These are phyloP conservation scores for Akabosia matsudoensis DNA, from an alignment of 1,140 invertebrate species.

Conservation along the genomic window DNA sequence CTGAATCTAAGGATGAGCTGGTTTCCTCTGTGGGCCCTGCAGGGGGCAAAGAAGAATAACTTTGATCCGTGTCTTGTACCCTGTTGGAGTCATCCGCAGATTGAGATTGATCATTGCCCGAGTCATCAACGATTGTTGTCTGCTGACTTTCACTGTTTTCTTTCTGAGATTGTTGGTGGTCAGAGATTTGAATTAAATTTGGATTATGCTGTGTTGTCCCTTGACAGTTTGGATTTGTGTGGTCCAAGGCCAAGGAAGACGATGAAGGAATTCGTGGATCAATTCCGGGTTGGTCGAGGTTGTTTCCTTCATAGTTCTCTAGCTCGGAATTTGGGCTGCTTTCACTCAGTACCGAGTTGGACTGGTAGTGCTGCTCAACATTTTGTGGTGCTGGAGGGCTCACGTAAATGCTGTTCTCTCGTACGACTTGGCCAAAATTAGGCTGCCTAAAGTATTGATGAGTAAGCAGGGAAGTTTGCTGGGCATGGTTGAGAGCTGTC, in stretches of 20 bases:
- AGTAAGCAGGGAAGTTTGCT: conserved; percentile 43
- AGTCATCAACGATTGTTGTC: too few species aligned
- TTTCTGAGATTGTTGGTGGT: conserved; percentile 16
- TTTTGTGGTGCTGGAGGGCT: conserved; percentile 25
- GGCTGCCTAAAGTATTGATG: conserved; percentile 38
- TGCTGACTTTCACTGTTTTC: conserved; percentile 2
- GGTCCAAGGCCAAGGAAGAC: neutral
- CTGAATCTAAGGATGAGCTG: neutral
- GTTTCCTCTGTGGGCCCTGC: too few species aligned
- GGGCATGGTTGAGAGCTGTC: conserved; percentile 44
- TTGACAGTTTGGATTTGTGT: conserved; percentile 28
- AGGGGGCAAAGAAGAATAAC: neutral
- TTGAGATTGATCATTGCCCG: neutral
- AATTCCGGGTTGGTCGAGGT: neutral
- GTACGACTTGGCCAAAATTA: neutral
- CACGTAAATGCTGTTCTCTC: conserved; percentile 35
- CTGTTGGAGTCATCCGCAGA: neutral
- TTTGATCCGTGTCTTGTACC: neutral
- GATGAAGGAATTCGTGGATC: neutral
- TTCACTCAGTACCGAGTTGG: neutral
- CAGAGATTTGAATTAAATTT: neutral
- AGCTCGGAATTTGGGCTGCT: neutral
- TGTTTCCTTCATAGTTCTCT: neutral
- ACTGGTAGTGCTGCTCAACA: neutral
- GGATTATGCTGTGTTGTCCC: conserved; percentile 7